These are phyloP conservation scores for Tragulus kanchil DNA, from an alignment of 2,113 vertebrate species.

Conservation along the genomic window DNA sequence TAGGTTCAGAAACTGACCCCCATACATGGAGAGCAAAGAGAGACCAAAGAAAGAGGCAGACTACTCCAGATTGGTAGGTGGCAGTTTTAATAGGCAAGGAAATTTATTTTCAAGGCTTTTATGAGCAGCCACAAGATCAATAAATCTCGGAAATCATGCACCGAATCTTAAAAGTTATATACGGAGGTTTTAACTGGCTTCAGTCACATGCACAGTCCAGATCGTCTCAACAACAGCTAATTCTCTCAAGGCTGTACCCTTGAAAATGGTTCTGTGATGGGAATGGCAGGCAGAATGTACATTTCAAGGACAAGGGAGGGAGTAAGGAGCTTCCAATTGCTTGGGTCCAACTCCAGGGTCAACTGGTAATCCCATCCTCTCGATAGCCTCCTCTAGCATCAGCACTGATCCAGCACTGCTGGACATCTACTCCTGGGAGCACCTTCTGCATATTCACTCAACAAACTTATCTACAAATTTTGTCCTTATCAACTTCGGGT, in stretches of 20 bases:
- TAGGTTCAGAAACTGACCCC: not conserved
- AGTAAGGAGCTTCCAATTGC: not conserved
- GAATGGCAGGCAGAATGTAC: not conserved
- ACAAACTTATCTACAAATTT: too few relatives aligned
- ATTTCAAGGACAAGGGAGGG: not conserved
- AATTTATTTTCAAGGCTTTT: not conserved
- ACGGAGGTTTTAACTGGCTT: not conserved
- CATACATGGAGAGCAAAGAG: not conserved
- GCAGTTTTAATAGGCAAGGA: not conserved
- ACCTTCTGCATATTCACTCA: not conserved
- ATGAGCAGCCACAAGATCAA: not conserved
- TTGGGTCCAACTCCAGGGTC: not conserved
- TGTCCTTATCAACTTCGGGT: slow-evolving; percentile 97
- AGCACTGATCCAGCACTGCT: not conserved
- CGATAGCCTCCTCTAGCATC: not conserved
- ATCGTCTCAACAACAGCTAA: not conserved
- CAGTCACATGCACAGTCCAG: not conserved
- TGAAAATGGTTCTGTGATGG: not conserved
- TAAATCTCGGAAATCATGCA: not conserved
- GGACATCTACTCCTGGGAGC: not conserved
- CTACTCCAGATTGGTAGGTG: not conserved
- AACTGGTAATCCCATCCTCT: not conserved
- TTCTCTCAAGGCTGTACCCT: not conserved
- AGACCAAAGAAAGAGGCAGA: not conserved
- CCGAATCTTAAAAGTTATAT: not conserved